Conservation (phyloP, 64 coral and sea anemone genomes). For the Porites lutea region DNA sequence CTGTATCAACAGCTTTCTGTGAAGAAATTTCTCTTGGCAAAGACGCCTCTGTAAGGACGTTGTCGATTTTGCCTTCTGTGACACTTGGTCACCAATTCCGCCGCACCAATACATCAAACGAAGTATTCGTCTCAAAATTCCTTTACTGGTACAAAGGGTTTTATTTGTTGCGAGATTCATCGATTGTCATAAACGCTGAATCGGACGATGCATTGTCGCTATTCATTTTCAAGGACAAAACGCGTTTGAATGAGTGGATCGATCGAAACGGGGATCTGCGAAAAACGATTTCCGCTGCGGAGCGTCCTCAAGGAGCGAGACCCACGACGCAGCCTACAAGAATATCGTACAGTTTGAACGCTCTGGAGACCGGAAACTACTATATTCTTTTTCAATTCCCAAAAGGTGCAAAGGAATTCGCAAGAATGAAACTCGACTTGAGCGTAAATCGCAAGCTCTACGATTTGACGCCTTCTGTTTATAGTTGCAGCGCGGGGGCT, state of each 20-base stretch:
- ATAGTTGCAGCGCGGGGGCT: constrained; percentile 57
- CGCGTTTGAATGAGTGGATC: constrained; percentile 81
- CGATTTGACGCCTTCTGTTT: constrained; percentile 63
- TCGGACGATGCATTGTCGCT: constrained; percentile 78
- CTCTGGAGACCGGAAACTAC: constrained; percentile 70
- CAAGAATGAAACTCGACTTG: constrained; percentile 53
- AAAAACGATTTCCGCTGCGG: background rate
- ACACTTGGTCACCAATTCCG: constrained; percentile 21
- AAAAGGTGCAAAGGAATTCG: constrained; percentile 28
- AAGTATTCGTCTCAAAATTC: constrained; percentile 67
- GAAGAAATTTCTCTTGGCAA: constrained; percentile 73
- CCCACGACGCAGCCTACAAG: constrained; percentile 10
- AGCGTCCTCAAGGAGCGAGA: constrained; percentile 1
- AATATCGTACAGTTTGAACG: constrained; percentile 70
- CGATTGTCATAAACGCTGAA: constrained; percentile 66
- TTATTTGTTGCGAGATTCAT: constrained; percentile 80
- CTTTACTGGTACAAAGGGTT: constrained; percentile 92
- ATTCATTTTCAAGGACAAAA: constrained; percentile 86
- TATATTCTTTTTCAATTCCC: constrained; percentile 83
- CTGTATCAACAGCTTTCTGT: constrained; percentile 88
- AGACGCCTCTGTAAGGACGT: constrained; percentile 41
- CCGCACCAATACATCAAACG: constrained; percentile 68
- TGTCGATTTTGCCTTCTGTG: constrained; percentile 60
- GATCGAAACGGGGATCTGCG: constrained; percentile 4
- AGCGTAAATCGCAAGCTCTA: constrained; percentile 71